These are phyloP conservation scores for Channa maculata DNA, from an alignment of 2,113 vertebrate species.

Conservation along the genomic window DNA sequence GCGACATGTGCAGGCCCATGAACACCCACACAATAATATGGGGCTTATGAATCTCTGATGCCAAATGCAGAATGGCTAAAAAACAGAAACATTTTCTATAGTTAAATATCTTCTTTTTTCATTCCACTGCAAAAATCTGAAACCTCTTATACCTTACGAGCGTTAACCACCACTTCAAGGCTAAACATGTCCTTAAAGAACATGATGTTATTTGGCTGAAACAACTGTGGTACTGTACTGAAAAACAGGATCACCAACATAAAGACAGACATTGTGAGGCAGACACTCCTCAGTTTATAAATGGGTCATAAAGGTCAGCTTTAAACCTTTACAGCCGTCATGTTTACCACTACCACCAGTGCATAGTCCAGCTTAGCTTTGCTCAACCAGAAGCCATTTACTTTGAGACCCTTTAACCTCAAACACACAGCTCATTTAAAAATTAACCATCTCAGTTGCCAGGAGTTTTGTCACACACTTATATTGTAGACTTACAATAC, in stretches of 20 bases:
- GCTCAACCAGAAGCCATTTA: slow-evolving; percentile 42
- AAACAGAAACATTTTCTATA: slow-evolving; percentile 30
- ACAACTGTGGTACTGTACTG: not conserved
- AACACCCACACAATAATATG: slow-evolving; percentile 56
- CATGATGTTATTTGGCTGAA: not conserved
- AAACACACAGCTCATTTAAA: not conserved
- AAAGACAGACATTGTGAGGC: slow-evolving; percentile 33
- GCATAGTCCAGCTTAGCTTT: slow-evolving; percentile 37
- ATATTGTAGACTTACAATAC: not conserved
- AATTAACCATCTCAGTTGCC: not conserved
- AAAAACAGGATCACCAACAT: slow-evolving; percentile 12
- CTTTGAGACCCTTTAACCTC: not conserved
- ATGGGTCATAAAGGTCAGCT: slow-evolving; percentile 57
- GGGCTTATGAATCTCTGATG: slow-evolving; percentile 43
- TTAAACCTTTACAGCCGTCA: slow-evolving; percentile 58
- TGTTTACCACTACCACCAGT: slow-evolving; percentile 63
- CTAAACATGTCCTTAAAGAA: slow-evolving; percentile 5
- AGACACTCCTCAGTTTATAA: slow-evolving; percentile 45
- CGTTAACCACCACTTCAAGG: slow-evolving; percentile 15
- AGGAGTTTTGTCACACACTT: not conserved
- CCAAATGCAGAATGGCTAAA: slow-evolving; percentile 27
- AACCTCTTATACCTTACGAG: not conserved
- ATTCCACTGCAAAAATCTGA: slow-evolving; percentile 2
- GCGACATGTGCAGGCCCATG: slow-evolving; percentile 53
- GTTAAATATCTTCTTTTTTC: slow-evolving; percentile 14